phyloP scores from a whole-genome alignment of 2,888 invertebrate genomes.

The Ophion ventricosus region DNA sequence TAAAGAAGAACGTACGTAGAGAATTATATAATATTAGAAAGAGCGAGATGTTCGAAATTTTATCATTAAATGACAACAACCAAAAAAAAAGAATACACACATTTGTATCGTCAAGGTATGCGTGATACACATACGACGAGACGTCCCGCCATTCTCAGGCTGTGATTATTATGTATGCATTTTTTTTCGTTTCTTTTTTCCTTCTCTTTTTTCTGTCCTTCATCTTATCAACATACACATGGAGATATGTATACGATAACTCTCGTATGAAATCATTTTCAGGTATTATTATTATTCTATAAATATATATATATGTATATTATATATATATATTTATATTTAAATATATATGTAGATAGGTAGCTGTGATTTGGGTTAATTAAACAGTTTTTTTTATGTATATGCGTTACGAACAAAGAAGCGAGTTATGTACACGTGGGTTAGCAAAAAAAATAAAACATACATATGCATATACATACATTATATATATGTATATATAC shows the following conservation, averaged over 20 bases:
- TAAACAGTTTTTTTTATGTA: slow-evolving; percentile 76
- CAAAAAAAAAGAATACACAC: slow-evolving; percentile 61
- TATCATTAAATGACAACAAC: slow-evolving; percentile 56
- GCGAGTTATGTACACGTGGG: slow-evolving; percentile 83
- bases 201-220: slow-evolving; percentile 55
- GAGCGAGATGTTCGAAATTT: slow-evolving; percentile 57
- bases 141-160: slow-evolving; percentile 35
- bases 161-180: slow-evolving; percentile 34
- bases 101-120: slow-evolving; percentile 69
- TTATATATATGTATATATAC: background rate
- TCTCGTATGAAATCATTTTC: slow-evolving; percentile 63
- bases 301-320: slow-evolving; percentile 55
- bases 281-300: slow-evolving; percentile 45
- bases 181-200: slow-evolving; percentile 15
- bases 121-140: slow-evolving; percentile 53
- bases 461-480: slow-evolving; percentile 39
- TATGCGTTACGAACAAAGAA: slow-evolving; percentile 83
- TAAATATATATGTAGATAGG: slow-evolving; percentile 68
- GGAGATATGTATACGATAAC: slow-evolving; percentile 55
- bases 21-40: slow-evolving; percentile 60
- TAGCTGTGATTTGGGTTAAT: slow-evolving; percentile 76
- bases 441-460: slow-evolving; percentile 77
- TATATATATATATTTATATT: slow-evolving; percentile 48
- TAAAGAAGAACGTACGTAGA: slow-evolving; percentile 64
- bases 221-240: slow-evolving; percentile 64